These are phyloP conservation scores for Cichlasoma orientale DNA, from an alignment of 2,797 vertebrate species.

Conservation along the genomic window DNA sequence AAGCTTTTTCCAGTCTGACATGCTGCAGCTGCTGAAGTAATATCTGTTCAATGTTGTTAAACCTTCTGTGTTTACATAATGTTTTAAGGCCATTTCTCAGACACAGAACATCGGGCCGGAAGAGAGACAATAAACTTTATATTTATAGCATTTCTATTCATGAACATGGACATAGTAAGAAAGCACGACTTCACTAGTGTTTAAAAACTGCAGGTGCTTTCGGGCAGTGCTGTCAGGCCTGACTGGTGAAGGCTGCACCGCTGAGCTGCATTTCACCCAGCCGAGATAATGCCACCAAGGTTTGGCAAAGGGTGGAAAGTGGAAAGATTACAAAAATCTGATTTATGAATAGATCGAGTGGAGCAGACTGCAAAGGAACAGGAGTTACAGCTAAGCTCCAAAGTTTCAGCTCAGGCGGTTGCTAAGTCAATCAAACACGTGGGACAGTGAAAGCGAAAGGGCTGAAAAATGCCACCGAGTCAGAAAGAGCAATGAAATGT, in stretches of 20 bases:
- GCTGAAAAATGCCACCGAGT: background rate
- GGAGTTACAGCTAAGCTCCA: background rate
- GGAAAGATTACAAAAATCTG: background rate
- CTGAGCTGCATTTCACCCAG: background rate
- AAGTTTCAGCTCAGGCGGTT: constrained; percentile 11
- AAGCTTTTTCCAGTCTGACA: constrained; percentile 3
- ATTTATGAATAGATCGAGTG: background rate
- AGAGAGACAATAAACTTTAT: background rate
- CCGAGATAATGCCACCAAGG: background rate
- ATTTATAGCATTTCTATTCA: background rate
- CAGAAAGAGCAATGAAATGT: background rate
- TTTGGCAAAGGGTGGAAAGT: background rate
- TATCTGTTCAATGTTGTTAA: constrained; percentile 11
- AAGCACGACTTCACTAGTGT: background rate
- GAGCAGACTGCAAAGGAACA: background rate
- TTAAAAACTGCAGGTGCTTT: background rate
- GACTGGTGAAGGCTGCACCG: background rate
- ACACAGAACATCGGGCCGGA: background rate
- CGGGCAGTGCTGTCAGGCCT: background rate
- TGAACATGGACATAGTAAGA: background rate
- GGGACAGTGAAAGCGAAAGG: background rate
- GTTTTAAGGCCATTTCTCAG: constrained; percentile 6
- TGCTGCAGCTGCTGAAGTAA: constrained; percentile 51
- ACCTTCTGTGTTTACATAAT: constrained; percentile 8
- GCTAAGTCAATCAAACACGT: constrained; percentile 1